Conservation (phyloP, 2,888 invertebrate genomes). For the Archaeoteleia sp. region DNA sequence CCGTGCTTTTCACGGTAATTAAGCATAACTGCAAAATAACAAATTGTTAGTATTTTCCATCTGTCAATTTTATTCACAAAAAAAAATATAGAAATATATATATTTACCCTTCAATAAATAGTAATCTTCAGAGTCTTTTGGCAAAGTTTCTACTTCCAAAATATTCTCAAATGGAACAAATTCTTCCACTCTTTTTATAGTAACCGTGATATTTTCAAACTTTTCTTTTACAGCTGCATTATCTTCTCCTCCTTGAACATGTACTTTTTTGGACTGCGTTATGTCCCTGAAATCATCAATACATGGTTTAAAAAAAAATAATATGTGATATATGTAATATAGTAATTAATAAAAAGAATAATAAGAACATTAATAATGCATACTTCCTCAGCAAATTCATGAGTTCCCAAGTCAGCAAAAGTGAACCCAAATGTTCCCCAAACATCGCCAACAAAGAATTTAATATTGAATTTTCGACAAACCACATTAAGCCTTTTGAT, state of each 20-base stretch:
- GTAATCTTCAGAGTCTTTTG: slow-evolving; percentile 77
- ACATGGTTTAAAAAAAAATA: too few species aligned
- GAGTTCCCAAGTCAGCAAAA: slow-evolving; percentile 91
- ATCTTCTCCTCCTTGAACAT: slow-evolving; percentile 79
- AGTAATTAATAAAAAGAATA: too few species aligned
- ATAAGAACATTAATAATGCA: too few species aligned
- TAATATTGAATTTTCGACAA: slow-evolving; percentile 84
- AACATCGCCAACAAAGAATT: slow-evolving; percentile 93
- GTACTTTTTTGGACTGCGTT: slow-evolving; percentile 73
- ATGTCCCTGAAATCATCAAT: slow-evolving; percentile 78
- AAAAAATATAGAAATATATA: too few species aligned
- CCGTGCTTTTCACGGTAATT: slow-evolving; percentile 84
- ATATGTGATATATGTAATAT: too few species aligned
- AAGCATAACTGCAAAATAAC: slow-evolving; percentile 78
- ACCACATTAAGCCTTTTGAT: slow-evolving; percentile 84
- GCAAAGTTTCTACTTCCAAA: slow-evolving; percentile 76
- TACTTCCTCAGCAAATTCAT: slow-evolving; percentile 86
- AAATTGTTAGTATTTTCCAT: neutral
- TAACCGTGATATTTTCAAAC: slow-evolving; percentile 79
- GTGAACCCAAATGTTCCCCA: slow-evolving; percentile 95
- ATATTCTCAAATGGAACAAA: slow-evolving; percentile 83
- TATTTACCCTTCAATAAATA: slow-evolving; percentile 81
- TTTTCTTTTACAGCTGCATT: slow-evolving; percentile 70
- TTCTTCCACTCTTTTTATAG: slow-evolving; percentile 80
- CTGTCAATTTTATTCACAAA: neutral